phyloP scores from a whole-genome alignment of 2,888 invertebrate genomes.

The Agapostemon virescens region DNA sequence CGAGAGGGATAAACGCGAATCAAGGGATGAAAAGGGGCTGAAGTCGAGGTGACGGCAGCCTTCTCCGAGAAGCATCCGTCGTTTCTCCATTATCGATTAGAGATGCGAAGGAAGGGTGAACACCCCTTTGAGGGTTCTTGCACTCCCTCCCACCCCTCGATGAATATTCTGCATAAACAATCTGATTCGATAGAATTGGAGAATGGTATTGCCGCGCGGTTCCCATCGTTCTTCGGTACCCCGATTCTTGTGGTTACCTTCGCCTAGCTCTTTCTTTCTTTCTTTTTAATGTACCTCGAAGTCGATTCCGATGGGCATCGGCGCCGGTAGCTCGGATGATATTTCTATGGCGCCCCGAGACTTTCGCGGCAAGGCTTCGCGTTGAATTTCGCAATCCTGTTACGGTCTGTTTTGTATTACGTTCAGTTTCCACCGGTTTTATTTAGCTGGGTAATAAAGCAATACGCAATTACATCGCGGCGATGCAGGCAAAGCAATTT shows the following conservation, averaged over 20 bases:
- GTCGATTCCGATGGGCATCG: background rate
- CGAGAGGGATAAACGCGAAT: conserved; percentile 60
- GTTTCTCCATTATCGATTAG: conserved; percentile 69
- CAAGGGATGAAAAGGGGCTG: conserved; percentile 45
- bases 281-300: conserved; percentile 19
- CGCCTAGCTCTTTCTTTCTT: background rate
- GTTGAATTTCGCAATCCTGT: background rate
- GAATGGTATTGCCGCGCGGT: conserved; percentile 23
- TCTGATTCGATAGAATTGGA: conserved; percentile 64
- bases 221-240: conserved; percentile 23
- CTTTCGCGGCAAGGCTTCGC: background rate
- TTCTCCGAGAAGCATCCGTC: conserved; percentile 69
- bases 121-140: conserved; percentile 62
- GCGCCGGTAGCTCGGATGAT: background rate
- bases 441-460: background rate
- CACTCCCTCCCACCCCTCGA: conserved; percentile 47
- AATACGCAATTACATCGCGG: background rate
- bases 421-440: background rate
- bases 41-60: conserved; percentile 45
- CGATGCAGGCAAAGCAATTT: background rate
- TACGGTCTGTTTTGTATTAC: background rate
- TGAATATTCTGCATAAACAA: conserved; percentile 70
- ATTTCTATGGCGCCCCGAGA: background rate
- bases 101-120: conserved; percentile 63
- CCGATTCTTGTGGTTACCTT: conserved; percentile 25